Evolutionary conservation across 2,888 invertebrate genomes (phyloP).

Genomic region (Allacma fusca): DNA sequence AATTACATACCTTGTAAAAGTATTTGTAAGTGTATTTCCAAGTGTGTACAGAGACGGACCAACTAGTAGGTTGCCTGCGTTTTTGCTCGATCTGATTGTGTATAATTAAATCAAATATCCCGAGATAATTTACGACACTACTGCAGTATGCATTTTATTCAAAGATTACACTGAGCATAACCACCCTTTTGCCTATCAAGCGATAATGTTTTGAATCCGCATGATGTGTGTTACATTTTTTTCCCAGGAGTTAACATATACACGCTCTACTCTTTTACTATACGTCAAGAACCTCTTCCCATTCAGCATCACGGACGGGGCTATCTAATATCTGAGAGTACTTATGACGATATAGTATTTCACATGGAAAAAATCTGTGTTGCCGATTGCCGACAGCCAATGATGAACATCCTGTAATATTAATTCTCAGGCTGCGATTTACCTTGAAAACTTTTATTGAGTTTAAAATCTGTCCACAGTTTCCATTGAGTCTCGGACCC

Average conservation of each 20-base stretch:
- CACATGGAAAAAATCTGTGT: not conserved
- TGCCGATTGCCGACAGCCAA: conserved; percentile 7
- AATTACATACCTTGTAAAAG: not conserved
- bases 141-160: not conserved
- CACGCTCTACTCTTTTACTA: not conserved
- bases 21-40: not conserved
- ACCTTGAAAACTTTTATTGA: not conserved
- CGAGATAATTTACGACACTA: not conserved
- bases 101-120: conserved; percentile 16
- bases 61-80: not conserved
- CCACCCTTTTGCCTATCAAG: not conserved
- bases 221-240: not conserved
- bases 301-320: not conserved
- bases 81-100: not conserved
- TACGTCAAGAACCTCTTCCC: not conserved
- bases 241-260: not conserved
- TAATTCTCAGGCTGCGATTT: conserved; percentile 1
- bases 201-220: not conserved
- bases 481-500: not conserved
- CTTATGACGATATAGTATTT: not conserved
- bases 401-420: not conserved
- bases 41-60: not conserved
- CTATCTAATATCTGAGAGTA: not conserved
- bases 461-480: not conserved
- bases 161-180: not conserved